Conservation (phyloP, 2,113 vertebrate genomes). For the Thymallus thymallus region DNA sequence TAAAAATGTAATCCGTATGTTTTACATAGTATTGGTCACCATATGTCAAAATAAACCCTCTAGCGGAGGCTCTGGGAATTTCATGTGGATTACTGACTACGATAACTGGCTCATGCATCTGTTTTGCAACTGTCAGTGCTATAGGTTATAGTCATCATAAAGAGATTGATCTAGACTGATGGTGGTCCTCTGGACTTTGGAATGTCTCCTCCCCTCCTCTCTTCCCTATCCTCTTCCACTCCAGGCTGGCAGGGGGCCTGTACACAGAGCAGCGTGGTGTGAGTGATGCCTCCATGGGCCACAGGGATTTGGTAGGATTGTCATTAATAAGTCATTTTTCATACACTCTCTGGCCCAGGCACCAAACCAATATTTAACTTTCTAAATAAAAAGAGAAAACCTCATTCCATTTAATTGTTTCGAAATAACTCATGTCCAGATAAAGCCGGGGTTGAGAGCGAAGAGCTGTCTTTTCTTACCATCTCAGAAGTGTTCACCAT, state of each 20-base stretch:
- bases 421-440: not conserved
- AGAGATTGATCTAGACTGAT: too few relatives aligned
- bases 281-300: constrained; percentile 38
- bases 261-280: constrained; percentile 6
- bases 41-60: constrained; percentile 50
- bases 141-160: too few relatives aligned
- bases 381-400: constrained; percentile 31
- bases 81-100: constrained; percentile 9
- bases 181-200: too few relatives aligned
- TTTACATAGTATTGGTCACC: not conserved
- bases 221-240: not conserved
- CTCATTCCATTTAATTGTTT: constrained; percentile 5
- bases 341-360: constrained; percentile 22
- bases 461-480: constrained; percentile 6
- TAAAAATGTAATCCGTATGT: too few relatives aligned
- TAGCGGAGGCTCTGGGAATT: constrained; percentile 46
- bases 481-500: not conserved
- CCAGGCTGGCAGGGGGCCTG: constrained; percentile 13
- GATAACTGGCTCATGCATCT: too few relatives aligned
- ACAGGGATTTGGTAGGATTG: constrained; percentile 31
- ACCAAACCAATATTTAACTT: constrained; percentile 27
- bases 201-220: constrained; percentile 28
- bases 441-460: not conserved
- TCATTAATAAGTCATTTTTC: constrained; percentile 42
- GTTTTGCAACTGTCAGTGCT: too few relatives aligned